Evolutionary conservation across 2,888 invertebrate genomes (phyloP).

Genomic region (Philonicus albiceps): DNA sequence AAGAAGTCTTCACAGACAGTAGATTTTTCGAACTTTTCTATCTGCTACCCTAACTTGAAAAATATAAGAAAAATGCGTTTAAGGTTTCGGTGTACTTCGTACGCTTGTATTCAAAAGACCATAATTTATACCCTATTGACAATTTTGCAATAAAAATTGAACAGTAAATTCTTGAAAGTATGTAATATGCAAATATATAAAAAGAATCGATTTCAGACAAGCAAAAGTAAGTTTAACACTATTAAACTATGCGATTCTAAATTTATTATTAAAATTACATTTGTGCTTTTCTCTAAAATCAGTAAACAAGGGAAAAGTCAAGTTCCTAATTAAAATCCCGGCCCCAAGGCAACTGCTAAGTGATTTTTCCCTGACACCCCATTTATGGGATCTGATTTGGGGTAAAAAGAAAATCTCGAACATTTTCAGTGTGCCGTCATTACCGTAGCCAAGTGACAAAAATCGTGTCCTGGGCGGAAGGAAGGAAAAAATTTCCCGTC

Average conservation of each 20-base stretch:
- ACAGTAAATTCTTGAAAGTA: too few species aligned
- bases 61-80: too few species aligned
- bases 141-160: too few species aligned
- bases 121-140: too few species aligned
- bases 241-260: background rate
- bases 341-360: constrained; percentile 38
- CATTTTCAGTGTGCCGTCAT: constrained; percentile 1
- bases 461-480: constrained; percentile 14
- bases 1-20: too few species aligned
- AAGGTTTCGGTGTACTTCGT: too few species aligned
- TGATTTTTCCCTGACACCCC: constrained; percentile 1
- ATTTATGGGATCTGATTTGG: background rate
- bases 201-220: too few species aligned
- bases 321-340: constrained; percentile 42
- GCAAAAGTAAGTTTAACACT: background rate
- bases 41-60: too few species aligned
- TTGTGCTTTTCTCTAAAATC: background rate
- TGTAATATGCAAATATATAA: too few species aligned
- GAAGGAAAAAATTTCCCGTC: background rate
- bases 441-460: constrained; percentile 42
- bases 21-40: too few species aligned
- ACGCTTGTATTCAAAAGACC: too few species aligned
- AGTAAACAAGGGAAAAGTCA: constrained; percentile 19
- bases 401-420: background rate
- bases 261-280: background rate